Conservation (phyloP, 2,113 vertebrate species). For the Otocyon megalotis region DNA sequence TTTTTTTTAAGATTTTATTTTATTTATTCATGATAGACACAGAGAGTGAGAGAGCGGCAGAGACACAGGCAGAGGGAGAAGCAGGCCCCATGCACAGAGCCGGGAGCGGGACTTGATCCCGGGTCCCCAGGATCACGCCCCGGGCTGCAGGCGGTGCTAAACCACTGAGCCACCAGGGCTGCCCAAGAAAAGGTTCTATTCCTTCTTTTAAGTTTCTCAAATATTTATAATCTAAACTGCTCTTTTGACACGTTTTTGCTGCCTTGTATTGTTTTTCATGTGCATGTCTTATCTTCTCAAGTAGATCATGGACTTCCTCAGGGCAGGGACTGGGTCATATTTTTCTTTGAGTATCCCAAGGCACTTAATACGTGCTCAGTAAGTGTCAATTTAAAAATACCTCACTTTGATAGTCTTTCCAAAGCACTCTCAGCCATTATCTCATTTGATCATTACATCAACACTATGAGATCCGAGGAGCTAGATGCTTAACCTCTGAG, state of each 20-base stretch:
- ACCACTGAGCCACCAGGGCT: too few relatives aligned
- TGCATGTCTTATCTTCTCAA: constrained; percentile 58
- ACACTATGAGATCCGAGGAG: constrained; percentile 57
- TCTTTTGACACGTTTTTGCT: constrained; percentile 62
- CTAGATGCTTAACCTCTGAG: neutral
- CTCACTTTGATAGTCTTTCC: constrained; percentile 68
- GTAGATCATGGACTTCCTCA: constrained; percentile 44
- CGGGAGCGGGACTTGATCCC: too few relatives aligned
- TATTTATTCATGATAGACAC: too few relatives aligned
- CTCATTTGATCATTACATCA: constrained; percentile 81
- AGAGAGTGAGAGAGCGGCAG: too few relatives aligned
- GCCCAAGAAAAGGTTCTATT: neutral
- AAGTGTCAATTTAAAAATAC: constrained; percentile 61
- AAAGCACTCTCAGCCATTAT: constrained; percentile 76
- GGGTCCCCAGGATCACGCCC: too few relatives aligned
- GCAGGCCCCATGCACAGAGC: too few relatives aligned
- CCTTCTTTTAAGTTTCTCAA: neutral
- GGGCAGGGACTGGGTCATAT: constrained; percentile 41
- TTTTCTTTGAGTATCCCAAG: constrained; percentile 64
- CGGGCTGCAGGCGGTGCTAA: too few relatives aligned
- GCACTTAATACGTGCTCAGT: constrained; percentile 60
- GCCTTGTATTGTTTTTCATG: constrained; percentile 40
- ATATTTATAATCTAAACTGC: constrained; percentile 61
- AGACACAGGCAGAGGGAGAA: too few relatives aligned
- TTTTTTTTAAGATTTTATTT: neutral